Conservation (phyloP, 2,113 vertebrate species). For the Dasyornis broadbenti region DNA sequence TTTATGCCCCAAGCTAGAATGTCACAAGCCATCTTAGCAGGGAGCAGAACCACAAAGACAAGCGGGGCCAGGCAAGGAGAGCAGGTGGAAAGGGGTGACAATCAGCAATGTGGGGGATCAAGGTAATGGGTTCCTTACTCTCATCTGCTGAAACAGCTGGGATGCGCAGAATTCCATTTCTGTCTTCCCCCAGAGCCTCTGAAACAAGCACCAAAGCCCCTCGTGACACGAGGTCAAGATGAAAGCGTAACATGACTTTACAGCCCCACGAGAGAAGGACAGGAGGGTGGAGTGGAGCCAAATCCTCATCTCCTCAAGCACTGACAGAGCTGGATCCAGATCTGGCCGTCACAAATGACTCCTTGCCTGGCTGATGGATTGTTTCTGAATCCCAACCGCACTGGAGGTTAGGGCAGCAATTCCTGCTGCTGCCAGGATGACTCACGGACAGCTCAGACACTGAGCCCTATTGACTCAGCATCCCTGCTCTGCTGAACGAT, state of each 20-base stretch:
- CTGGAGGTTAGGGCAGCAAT: not conserved
- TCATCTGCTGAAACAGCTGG: not conserved
- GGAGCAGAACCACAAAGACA: not conserved
- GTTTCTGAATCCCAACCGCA: not conserved
- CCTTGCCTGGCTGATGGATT: not conserved
- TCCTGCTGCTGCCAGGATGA: not conserved
- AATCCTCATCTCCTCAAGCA: not conserved
- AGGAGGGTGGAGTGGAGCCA: not conserved
- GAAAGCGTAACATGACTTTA: not conserved
- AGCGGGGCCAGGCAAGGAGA: not conserved
- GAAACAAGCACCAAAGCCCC: not conserved
- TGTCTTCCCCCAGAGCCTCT: not conserved
- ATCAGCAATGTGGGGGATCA: not conserved
- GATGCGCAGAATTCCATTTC: not conserved
- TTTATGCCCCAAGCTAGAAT: constrained; percentile 54
- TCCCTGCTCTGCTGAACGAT: not conserved
- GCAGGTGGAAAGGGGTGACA: not conserved
- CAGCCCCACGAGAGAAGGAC: not conserved
- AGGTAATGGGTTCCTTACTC: not conserved
- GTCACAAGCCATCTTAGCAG: constrained; percentile 47
- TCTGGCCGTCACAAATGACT: not conserved
- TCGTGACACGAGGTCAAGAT: fast-evolving
- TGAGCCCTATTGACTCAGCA: constrained; percentile 7
- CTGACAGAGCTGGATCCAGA: not conserved
- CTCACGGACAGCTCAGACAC: not conserved